Percentiles rank a stretch among this genome's conserved stretches.
Conservation (phyloP, 2,797 vertebrate species). For the Trematomus bernacchii region DNA sequence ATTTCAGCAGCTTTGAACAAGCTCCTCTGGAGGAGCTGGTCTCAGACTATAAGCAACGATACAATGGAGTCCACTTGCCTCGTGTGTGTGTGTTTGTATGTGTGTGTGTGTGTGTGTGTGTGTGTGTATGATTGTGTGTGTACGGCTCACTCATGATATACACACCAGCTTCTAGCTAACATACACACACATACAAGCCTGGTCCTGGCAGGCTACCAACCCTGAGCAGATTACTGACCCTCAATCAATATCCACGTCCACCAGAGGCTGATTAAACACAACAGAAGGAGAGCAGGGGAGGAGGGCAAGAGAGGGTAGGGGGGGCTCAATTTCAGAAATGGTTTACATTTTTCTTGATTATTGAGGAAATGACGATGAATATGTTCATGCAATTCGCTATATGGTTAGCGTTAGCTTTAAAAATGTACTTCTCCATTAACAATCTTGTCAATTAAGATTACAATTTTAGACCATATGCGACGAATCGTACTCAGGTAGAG, state of each 20-base stretch:
- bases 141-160: conserved; percentile 8
- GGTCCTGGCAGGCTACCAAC: conserved; percentile 89
- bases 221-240: conserved; percentile 91
- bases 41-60: conserved; percentile 45
- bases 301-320: not conserved
- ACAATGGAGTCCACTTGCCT: conserved; percentile 35
- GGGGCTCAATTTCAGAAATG: conserved; percentile 27
- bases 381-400: conserved; percentile 32
- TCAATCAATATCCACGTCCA: conserved; percentile 91
- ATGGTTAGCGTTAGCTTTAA: not conserved
- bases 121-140: conserved; percentile 34
- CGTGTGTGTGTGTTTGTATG: conserved; percentile 40
- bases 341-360: conserved; percentile 46
- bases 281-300: conserved; percentile 53
- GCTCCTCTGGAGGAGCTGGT: conserved; percentile 43
- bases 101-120: conserved; percentile 34
- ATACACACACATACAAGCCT: conserved; percentile 28
- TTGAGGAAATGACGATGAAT: conserved; percentile 29
- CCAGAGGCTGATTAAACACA: conserved; percentile 90
- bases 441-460: conserved; percentile 19
- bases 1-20: conserved; percentile 57
- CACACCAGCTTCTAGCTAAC: conserved; percentile 37
- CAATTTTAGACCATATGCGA: conserved; percentile 9
- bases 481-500: not conserved
- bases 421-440: conserved; percentile 7